Percentiles rank a stretch among this genome's conserved stretches.
Evolutionary conservation across 2,888 invertebrate species (phyloP).

Genomic region (Callyntrura sp.): DNA sequence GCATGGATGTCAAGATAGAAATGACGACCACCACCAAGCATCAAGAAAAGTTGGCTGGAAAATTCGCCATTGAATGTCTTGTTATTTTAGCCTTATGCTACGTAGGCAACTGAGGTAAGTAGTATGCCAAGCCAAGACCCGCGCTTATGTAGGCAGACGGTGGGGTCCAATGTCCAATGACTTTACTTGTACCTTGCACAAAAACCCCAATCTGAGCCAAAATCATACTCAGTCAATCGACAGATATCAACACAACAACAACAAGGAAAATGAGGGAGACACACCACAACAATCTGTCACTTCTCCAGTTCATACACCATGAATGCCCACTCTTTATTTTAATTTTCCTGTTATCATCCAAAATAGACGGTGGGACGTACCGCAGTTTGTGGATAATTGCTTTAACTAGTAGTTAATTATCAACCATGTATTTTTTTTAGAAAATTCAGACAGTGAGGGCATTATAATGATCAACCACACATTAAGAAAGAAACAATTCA

Average conservation of each 20-base stretch:
- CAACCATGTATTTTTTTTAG: too few species aligned
- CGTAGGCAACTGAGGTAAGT: neutral
- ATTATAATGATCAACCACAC: neutral
- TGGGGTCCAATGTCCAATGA: slow-evolving; percentile 23
- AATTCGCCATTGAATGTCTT: neutral
- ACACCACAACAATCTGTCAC: neutral
- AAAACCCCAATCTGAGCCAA: neutral
- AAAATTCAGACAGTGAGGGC: too few species aligned
- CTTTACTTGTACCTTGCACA: neutral
- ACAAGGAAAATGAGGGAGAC: neutral
- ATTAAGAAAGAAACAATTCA: neutral
- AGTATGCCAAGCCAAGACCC: neutral
- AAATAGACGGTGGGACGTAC: too few species aligned
- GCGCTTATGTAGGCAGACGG: neutral
- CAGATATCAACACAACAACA: neutral
- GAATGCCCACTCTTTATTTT: neutral
- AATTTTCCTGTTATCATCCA: neutral
- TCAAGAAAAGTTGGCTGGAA: neutral
- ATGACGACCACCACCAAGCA: neutral
- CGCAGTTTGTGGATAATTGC: too few species aligned
- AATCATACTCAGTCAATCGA: neutral
- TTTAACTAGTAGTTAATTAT: too few species aligned
- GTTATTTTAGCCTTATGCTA: too few species aligned
- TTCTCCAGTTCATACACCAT: neutral
- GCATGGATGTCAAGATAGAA: neutral